Base-by-base conservation (phyloP, 2,113 vertebrate species). In the Aegotheles bennettii region DNA sequence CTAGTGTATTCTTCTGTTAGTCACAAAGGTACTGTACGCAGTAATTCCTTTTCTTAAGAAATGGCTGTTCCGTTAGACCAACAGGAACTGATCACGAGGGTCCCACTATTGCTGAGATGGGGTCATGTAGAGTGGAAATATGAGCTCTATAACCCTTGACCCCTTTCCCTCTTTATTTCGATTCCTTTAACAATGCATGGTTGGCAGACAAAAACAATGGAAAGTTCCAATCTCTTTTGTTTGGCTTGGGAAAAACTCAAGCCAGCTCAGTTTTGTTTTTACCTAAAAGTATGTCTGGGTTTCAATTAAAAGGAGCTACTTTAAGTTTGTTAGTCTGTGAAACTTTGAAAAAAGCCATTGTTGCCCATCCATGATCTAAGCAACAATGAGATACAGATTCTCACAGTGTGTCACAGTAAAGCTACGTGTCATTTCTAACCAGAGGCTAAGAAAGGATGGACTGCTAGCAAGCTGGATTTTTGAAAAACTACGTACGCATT, bases 291-390 rank as follows among this genome's bases (percentile, higher is more conserved):
- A 96, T 89, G 96, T 87, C 90, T 96, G 85, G 75, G 95, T 98
- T 98, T 98, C 97, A 98, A 96, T 97, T 98, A 97, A 96, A 97
- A 97, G 69, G 96, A 98, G 95, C 97, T 97, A 98, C 97, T 97
- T 96, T 96, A 96, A 94, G 89, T 95, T 89, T 96, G 53, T 89
- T 91, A 91, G 94, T 94, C 93, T 96, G 94, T 94, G 89, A 93
- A 95, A 93, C 89, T 87, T 84, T 94, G 87, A 96, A 94, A 96
- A 95, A 96, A 96, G 63, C 74, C 87, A 96, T 96, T 96, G 91
- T 96, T 93, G 63, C 59, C 63, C 87, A 93, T 94, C 96, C 87
- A 96, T 96, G 95, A 97, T 96, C 93, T 94, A 96, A 97, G 89
- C 89, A 95, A 95, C 89, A 93, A 95, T 85, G 65, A 95, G 81